These are phyloP conservation scores for Apistogramma diplotaenia DNA, from an alignment of 2,113 vertebrate genomes.

Conservation along the genomic window DNA sequence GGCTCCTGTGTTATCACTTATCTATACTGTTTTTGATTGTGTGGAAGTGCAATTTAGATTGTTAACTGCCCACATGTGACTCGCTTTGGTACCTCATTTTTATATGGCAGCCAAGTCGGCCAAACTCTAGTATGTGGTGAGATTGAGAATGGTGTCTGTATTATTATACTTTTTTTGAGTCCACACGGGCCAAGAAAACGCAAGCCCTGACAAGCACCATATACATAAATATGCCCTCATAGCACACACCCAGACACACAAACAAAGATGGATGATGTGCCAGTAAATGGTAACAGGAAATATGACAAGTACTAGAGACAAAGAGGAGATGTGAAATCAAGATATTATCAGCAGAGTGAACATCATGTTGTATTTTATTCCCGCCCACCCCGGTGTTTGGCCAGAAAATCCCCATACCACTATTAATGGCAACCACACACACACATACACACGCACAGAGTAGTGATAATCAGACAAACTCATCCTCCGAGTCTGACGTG, in stretches of 20 bases:
- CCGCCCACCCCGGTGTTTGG: not conserved
- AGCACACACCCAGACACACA: not conserved
- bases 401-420: not conserved
- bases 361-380: slow-evolving; percentile 12
- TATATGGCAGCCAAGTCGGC: accelerated
- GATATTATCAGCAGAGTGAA: slow-evolving; percentile 50
- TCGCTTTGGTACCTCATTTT: not conserved
- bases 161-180: not conserved
- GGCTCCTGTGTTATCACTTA: slow-evolving; percentile 50
- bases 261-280: not conserved
- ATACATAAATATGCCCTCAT: not conserved
- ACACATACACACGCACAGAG: not conserved
- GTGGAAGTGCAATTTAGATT: slow-evolving; percentile 34
- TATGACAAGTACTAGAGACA: slow-evolving; percentile 12
- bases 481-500: slow-evolving; percentile 16
- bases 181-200: not conserved
- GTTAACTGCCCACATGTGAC: not conserved
- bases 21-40: slow-evolving; percentile 51
- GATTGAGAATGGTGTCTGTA: not conserved
- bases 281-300: not conserved
- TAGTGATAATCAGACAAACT: not conserved
- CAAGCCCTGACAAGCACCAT: slow-evolving; percentile 3
- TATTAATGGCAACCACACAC: not conserved
- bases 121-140: not conserved
- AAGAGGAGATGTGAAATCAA: slow-evolving; percentile 32